phyloP scores from a whole-genome alignment of 2,113 vertebrate genomes.

The Macaca fascicularis region T2T-MFA8v1.1 NC_088385.1:5194001-5194500 shows the following conservation, averaged over 20 bases:
- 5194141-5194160: not conserved
- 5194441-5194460: too few relatives aligned
- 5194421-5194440: not conserved
- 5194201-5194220: not conserved
- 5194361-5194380: not conserved
- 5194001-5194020: not conserved
- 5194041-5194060: not conserved
- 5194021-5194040: not conserved
- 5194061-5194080: not conserved
- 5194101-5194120: not conserved
- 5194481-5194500: too few relatives aligned
- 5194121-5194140: not conserved
- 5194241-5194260: not conserved
- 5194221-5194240: not conserved
- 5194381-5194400: not conserved
- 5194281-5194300: not conserved
- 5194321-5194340: not conserved
- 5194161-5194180: not conserved
- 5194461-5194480: too few relatives aligned
- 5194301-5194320: not conserved
- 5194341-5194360: not conserved
- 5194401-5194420: not conserved
- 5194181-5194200: not conserved
- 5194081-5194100: not conserved
- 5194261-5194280: not conserved